Evolutionary conservation across 1,140 invertebrate genomes (phyloP).

Genomic region (Anastrepha ludens): DNA sequence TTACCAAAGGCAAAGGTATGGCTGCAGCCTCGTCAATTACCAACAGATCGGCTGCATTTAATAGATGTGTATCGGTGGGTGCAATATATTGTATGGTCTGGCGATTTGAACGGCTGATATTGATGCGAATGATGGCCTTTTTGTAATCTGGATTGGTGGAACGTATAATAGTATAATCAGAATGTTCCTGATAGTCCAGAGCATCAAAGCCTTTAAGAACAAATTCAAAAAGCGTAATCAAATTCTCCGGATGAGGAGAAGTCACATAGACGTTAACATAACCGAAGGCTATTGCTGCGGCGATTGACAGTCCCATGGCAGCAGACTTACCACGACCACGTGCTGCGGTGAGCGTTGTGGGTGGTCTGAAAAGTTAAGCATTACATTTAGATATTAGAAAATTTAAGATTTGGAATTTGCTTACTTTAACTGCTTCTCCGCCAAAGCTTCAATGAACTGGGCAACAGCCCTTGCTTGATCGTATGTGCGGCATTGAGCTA

Average conservation of each 20-base stretch:
- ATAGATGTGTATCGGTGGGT: conserved; percentile 90
- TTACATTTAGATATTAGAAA: background rate
- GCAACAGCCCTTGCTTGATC: conserved; percentile 96
- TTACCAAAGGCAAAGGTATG: conserved; percentile 96
- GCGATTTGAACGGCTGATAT: conserved; percentile 92
- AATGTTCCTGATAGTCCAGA: conserved; percentile 96
- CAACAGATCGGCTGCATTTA: conserved; percentile 95
- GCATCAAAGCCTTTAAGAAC: conserved; percentile 97
- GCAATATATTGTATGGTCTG: conserved; percentile 99
- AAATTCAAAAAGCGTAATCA: conserved; percentile 98
- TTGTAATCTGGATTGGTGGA: conserved; percentile 98
- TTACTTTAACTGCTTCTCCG: conserved; percentile 86
- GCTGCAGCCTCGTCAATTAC: conserved; percentile 99
- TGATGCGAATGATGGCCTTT: conserved; percentile 95
- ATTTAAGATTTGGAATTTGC: background rate
- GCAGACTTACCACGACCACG: conserved; percentile 99
- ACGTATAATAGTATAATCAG: conserved; percentile 96
- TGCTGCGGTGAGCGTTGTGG: conserved; percentile 95
- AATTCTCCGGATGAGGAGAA: conserved; percentile 97
- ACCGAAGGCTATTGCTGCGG: conserved; percentile 88
- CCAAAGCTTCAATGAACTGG: conserved; percentile 95
- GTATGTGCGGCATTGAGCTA: conserved; percentile 93
- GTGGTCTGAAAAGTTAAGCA: conserved; percentile 78
- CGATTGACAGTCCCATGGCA: conserved; percentile 94
- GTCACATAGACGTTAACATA: conserved; percentile 99